phyloP scores from a whole-genome alignment of 2,113 vertebrate species.

The Gallinago media region DNA sequence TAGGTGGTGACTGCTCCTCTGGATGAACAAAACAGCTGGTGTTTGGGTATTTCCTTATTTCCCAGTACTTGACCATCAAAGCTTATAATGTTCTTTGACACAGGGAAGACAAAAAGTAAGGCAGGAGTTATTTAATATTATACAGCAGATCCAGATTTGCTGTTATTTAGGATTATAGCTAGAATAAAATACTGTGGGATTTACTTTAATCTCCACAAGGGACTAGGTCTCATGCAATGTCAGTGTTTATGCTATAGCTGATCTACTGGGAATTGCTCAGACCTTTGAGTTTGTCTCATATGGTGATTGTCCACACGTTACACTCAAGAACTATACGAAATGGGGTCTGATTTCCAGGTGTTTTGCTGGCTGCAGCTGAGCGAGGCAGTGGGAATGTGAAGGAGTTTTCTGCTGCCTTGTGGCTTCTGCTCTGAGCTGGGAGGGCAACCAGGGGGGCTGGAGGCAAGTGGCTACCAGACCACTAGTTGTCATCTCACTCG shows the following conservation, averaged over 20 bases:
- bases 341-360: not conserved
- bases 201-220: conserved; percentile 33
- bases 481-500: not conserved
- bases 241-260: not conserved
- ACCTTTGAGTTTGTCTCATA: not conserved
- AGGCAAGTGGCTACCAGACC: not conserved
- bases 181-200: conserved; percentile 24
- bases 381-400: not conserved
- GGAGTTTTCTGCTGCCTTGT: not conserved
- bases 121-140: not conserved
- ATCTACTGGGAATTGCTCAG: not conserved
- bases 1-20: not conserved
- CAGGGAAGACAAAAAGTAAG: not conserved
- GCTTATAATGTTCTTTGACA: not conserved
- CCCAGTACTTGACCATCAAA: not conserved
- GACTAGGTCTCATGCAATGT: not conserved
- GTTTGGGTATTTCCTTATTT: not conserved
- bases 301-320: not conserved
- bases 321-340: not conserved
- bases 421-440: not conserved
- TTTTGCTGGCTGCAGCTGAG: not conserved
- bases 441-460: not conserved
- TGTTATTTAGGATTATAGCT: conserved; percentile 37
- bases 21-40: not conserved
- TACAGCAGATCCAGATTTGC: conserved; percentile 10